Base-by-base conservation (phyloP, 2,113 vertebrate genomes). In the Mesembrinibis cayennensis region DNA sequence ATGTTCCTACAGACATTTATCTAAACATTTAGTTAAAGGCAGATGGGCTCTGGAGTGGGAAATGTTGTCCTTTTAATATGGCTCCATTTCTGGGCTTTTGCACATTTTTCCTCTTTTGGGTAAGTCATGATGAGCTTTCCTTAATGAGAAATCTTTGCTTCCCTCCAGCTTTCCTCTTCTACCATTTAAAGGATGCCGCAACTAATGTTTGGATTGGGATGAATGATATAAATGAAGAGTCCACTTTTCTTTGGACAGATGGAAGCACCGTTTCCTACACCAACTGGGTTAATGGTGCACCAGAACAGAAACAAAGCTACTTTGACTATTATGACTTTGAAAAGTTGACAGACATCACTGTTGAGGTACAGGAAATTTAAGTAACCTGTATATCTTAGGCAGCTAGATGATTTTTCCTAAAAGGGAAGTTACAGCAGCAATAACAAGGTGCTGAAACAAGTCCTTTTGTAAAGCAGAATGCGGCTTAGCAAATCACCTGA, bases 261-360 rank as follows among this genome's bases (percentile, higher is more conserved):
- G 99, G 99, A 14, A 99, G 97, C 97, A 97, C 98, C 4, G 97
- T 99, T 66, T 85, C 90, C 42, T 99, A 98, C 87, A 99, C 98
- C 67, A 99, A 99, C 95, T 99, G 99, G 99, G 98, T 96, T 27
- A 98, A 98, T 91, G 99, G 99, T 32, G 98, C 98, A 49, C 99
- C 99, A 13, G 26, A 73, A 67, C 3, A 22, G 2, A 20, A n/a
- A 38, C 93, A 89, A 78, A 89, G 16, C 10, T 79, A n/a, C 65
- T 87, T 71, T 23, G 47, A 96, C 56, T 78, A 0, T 34, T 78
- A 34, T 40, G 6, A 82, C 1, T 14, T 0, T 6, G 45, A 77
- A 63, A 4, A 0, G 0, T 5, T 95, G 70, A 29, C 14, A 45
- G 95, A 96, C 4, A 23, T 47, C 29, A 44, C 65, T 62, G 67